phyloP scores from a whole-genome alignment of 2,113 vertebrate species.

The Microcebus lehilahytsara region DNA sequence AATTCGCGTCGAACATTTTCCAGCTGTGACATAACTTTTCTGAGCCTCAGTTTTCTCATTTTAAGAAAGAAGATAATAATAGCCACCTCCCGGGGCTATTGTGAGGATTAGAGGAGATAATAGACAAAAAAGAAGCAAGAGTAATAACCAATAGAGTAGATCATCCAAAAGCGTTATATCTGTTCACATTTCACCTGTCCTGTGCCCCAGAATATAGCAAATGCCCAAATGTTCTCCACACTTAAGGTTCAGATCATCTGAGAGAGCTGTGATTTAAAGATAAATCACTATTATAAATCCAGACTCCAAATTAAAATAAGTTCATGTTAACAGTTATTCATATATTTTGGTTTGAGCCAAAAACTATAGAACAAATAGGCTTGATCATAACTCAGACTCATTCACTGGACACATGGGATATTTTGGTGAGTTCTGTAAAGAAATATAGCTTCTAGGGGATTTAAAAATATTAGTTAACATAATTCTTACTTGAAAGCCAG shows the following conservation, averaged over 20 bases:
- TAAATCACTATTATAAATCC: not conserved
- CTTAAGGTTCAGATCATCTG: not conserved
- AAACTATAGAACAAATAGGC: not conserved
- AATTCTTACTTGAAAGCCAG: not conserved
- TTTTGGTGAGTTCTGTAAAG: not conserved
- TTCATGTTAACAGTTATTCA: not conserved
- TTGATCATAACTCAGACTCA: not conserved
- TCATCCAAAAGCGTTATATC: not conserved
- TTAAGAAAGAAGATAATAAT: not conserved
- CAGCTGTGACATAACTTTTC: not conserved
- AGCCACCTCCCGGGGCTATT: not conserved
- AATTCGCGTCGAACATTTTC: not conserved
- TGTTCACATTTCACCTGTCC: not conserved
- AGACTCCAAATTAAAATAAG: conserved; percentile 27
- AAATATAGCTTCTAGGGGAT: not conserved
- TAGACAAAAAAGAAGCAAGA: not conserved
- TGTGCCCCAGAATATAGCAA: not conserved
- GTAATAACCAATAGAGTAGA: not conserved
- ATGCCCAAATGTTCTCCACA: not conserved
- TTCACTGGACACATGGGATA: not conserved
- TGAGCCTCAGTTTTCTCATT: not conserved
- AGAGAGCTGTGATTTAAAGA: not conserved
- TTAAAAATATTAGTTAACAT: not conserved
- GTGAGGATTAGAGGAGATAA: not conserved
- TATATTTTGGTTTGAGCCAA: not conserved